Percentiles rank a stretch among this genome's conserved stretches.
Conservation (phyloP, 2,888 invertebrate species). For the Pimpla rufipes region DNA sequence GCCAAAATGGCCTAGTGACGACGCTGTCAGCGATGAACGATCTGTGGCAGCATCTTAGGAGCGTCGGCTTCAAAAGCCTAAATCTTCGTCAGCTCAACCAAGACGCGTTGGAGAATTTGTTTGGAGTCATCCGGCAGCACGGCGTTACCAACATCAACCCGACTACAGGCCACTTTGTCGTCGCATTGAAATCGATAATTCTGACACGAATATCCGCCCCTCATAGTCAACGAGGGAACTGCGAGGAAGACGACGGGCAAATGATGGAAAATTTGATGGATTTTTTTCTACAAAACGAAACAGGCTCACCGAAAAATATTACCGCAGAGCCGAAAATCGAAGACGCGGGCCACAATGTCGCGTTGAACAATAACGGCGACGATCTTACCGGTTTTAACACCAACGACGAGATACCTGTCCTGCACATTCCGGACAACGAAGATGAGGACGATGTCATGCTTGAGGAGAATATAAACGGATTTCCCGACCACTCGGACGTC, state of each 20-base stretch:
- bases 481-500: background rate
- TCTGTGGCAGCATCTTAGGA: slow-evolving; percentile 16
- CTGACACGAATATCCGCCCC: background rate
- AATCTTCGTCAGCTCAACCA: slow-evolving; percentile 28
- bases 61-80: slow-evolving; percentile 8
- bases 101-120: slow-evolving; percentile 33
- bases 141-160: slow-evolving; percentile 15
- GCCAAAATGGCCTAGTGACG: slow-evolving; percentile 13
- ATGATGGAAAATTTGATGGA: background rate
- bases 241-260: slow-evolving; percentile 2
- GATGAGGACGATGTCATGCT: background rate
- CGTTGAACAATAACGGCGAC: background rate
- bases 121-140: slow-evolving; percentile 30
- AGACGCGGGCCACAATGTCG: background rate
- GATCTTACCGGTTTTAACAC: background rate
- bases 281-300: background rate
- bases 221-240: background rate
- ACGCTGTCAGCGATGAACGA: slow-evolving; percentile 29
- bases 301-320: background rate
- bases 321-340: background rate
- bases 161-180: background rate
- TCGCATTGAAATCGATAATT: slow-evolving; percentile 18
- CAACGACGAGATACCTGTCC: background rate
- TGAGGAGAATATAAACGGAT: background rate
- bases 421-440: background rate